A percentile compares a stretch with the other conserved stretches of the same genome.
phyloP scores from a whole-genome alignment of 2,113 vertebrate genomes.

The Melanostigma gelatinosum region DNA sequence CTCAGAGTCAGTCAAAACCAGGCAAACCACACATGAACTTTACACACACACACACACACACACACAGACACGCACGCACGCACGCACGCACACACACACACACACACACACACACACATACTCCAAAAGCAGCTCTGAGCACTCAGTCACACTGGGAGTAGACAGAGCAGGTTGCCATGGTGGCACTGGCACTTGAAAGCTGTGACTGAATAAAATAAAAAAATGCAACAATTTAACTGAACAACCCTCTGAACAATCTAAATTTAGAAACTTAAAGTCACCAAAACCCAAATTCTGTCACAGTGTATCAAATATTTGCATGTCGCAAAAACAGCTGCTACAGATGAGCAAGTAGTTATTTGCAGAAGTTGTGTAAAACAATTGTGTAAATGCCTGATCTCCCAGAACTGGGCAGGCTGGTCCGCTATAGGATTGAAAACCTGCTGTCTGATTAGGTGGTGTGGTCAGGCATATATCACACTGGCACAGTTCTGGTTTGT shows the following conservation, averaged over 20 bases:
- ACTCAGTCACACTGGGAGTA: slow-evolving; percentile 60
- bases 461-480: slow-evolving; percentile 9
- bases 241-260: slow-evolving; percentile 49
- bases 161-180: slow-evolving; percentile 66
- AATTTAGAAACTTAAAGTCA: slow-evolving; percentile 49
- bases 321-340: background rate
- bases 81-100: slow-evolving; percentile 28
- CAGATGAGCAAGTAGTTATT: background rate
- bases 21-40: slow-evolving; percentile 35
- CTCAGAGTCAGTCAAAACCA: slow-evolving; percentile 72
- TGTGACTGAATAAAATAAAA: slow-evolving; percentile 54
- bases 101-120: slow-evolving; percentile 22
- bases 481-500: slow-evolving; percentile 24
- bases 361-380: background rate
- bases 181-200: slow-evolving; percentile 65
- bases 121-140: slow-evolving; percentile 42
- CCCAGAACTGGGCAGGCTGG: background rate
- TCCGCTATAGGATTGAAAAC: background rate
- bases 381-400: background rate
- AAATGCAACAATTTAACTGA: slow-evolving; percentile 55
- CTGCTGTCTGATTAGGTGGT: slow-evolving; percentile 19
- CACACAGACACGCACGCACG: slow-evolving; percentile 30
- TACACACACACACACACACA: slow-evolving; percentile 24
- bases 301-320: background rate
- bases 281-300: slow-evolving; percentile 22